Base-by-base conservation (phyloP, 2,797 vertebrate genomes). In the Phoxinus dragarum region DNA sequence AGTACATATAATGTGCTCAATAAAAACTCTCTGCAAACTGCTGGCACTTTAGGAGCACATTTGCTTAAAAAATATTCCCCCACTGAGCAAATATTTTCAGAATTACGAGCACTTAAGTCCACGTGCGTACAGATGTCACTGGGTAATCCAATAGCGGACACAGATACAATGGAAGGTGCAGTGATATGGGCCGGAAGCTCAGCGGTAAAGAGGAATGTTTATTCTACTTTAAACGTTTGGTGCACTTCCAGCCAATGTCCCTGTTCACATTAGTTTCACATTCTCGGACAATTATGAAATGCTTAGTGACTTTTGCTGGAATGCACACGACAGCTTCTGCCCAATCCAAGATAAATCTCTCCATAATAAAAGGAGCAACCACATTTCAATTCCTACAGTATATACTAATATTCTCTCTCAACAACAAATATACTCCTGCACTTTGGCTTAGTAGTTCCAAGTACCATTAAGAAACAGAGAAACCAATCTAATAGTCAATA, bases 131-230 rank as follows among this genome's bases (percentile, higher is more conserved):
- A 88, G 89, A 91, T 92, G 90, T 91, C 89, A 88, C 85, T 16
- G 56, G 0, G 92, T 94, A 93, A 94, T 92, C 91, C 89, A 93
- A 94, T 92, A 92, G 89, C 73, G 54, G 89, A 87, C 83, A 19
- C 27, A 87, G 93, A 93, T 93, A 91, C 91, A 86, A 90, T 86
- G 21, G 87, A 82, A 89, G 91, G 92, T 90, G 91, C 89, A 36
- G 79, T 88, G 90, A 92, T 88, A 90, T 84, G 89, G 66, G 87
- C 91, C 91, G 91, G 92, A 94, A 94, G 90, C 88, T 88, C 88
- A n/a, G 86, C 75, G 91, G 91, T 93, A 91, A 82, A 87, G 89
- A 91, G 93, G 93, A 95, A 94, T 95, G 94, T 94, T 94, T 94
- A 86, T 88, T 92, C 91, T 92, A 82, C 89, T 87, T 86, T 87